Evolutionary conservation across 2,888 invertebrate species (phyloP), one percentile per base, ranked within the genome.

Genomic region (Atherix ibis): DNA sequence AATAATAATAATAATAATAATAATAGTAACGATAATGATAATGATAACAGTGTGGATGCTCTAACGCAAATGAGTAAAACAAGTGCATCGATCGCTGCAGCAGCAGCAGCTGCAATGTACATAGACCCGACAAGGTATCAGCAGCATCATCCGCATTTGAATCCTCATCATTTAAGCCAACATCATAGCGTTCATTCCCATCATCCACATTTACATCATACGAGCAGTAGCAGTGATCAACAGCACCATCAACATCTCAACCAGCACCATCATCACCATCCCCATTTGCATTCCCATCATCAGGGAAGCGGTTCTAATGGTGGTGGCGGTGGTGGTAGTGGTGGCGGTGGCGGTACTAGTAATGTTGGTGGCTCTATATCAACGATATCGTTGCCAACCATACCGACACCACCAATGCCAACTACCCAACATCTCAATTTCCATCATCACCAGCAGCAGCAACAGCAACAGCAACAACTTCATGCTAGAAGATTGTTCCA

Each of bases 21-120:
- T 24, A 46, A 42, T 17, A 47, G 35, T 18, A 48, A 45, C 27
- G 53, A 50, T 32, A 55, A 45, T 27, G 26, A 31, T 34, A 34
- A 37, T 37, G 34, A 31, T 31, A 34, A 27, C 31, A 31, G 29
- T 17, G 37, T 33, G 42, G 54, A 50, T 45, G 53, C 50, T 35
- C 47, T 54, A 46, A 48, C 51, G 43, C 53, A 54, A 44, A 51
- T 53, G 34, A 45, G 44, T 29, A 42, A 49, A 35, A 47, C 42
- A 31, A 44, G 54, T 49, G 55, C 57, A 39, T 53, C 60, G 43
- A 54, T 58, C 41, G 58, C 59, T 43, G 58, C 61, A 46, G 59
- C 59, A 46, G 61, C 61, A 45, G 59, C 61, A 43, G 61, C 59
- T 37, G 59, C 59, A 29, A 60, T 61, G 59, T 60, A 60, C 46